A percentile compares a stretch with the other conserved stretches of the same genome.
Evolutionary conservation across 2,888 invertebrate species (phyloP).

Genomic region (Pandemis cinnamomeana): DNA sequence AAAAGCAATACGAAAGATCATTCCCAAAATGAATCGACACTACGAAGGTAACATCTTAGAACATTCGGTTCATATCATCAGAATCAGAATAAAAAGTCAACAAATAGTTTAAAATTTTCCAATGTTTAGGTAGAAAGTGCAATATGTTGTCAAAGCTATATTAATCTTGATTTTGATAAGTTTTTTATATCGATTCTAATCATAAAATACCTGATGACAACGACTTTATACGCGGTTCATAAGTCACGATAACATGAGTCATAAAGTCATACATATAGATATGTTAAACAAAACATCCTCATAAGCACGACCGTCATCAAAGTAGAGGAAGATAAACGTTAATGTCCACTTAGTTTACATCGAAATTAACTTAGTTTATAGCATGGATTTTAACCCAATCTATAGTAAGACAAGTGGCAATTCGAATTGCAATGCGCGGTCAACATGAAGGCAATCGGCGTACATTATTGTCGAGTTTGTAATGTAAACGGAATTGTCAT

Average conservation of each 20-base stretch:
- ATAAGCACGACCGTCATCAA: neutral
- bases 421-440: too few relatives aligned
- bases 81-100: too few relatives aligned
- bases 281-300: slow-evolving; percentile 17
- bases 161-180: slow-evolving; percentile 1
- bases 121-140: neutral
- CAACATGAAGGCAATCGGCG: too few relatives aligned
- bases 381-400: too few relatives aligned
- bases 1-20: neutral
- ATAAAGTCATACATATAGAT: slow-evolving; percentile 14
- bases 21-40: neutral
- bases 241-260: slow-evolving; percentile 15
- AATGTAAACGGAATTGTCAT: too few relatives aligned
- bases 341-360: neutral
- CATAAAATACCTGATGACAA: neutral
- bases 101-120: neutral
- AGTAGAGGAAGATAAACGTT: neutral
- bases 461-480: too few relatives aligned
- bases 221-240: neutral
- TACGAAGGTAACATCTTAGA: too few relatives aligned
- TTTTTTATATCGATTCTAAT: slow-evolving; percentile 1
- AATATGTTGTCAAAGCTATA: neutral
- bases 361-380: neutral
- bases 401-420: too few relatives aligned
- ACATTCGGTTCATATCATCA: too few relatives aligned